phyloP scores from a whole-genome alignment of 2,113 vertebrate species.

The Vireo altiloquus region DNA sequence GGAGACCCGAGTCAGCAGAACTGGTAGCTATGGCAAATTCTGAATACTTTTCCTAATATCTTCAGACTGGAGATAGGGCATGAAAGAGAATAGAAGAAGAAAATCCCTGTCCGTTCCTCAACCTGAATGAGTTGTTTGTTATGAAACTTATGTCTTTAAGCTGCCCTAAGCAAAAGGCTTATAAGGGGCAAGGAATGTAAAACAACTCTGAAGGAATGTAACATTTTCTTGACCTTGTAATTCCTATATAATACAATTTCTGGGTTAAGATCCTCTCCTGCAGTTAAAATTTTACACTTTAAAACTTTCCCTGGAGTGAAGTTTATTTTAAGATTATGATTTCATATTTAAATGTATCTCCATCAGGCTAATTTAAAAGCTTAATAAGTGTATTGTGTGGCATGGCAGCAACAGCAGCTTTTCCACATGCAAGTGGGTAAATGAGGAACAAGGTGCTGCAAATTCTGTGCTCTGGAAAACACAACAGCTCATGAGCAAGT shows the following conservation, averaged over 20 bases:
- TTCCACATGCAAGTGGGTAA: rapidly evolving
- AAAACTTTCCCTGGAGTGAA: neutral
- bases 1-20: neutral
- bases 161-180: slow-evolving; percentile 65
- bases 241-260: slow-evolving; percentile 46
- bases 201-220: slow-evolving; percentile 65
- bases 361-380: neutral
- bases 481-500: neutral
- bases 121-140: slow-evolving; percentile 59
- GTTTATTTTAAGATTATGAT: neutral
- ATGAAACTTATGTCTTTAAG: slow-evolving; percentile 56
- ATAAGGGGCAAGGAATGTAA: slow-evolving; percentile 62
- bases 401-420: neutral
- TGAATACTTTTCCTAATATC: neutral
- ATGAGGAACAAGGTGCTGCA: neutral
- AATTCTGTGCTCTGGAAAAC: neutral
- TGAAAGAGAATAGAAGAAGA: neutral
- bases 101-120: slow-evolving; percentile 7
- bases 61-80: neutral
- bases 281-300: slow-evolving; percentile 20
- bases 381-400: neutral
- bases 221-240: slow-evolving; percentile 67
- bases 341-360: neutral
- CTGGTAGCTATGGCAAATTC: neutral
- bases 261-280: neutral